Base-by-base conservation (phyloP, 1,140 invertebrate genomes). In the Parasteatoda tepidariorum region DNA sequence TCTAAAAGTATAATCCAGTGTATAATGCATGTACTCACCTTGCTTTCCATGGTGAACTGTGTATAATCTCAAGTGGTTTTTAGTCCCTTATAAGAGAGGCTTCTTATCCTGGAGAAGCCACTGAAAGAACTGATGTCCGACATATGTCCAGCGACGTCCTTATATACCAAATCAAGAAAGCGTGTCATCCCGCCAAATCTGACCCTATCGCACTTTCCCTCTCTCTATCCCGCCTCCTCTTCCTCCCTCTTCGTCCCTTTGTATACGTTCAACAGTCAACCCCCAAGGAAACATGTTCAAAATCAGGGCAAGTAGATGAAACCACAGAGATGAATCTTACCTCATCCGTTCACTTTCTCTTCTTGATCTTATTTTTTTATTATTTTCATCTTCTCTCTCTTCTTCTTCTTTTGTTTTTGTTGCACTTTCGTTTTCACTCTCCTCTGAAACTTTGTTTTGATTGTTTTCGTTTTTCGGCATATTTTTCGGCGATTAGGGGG, bases 221-320 rank as follows among this genome's bases (percentile, higher is more conserved):
- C 24, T 71, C 26, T 26, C 28, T 31, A 11, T 30, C 33, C 18
- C 11, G 15, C 28, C 31, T 28, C 28, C 11, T 24, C 48, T 57
- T 13, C 15, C 30, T 55, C 41, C 28, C 28, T 31, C 26, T 31
- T 61, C 55, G 71, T 74, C 55, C 30, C 33, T 74, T 74, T 74
- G 71, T 74, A 55, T 13, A 18, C 61, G 55, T 24, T 54, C 26
- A 30, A 26, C 41, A 74, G 55, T 6, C 2, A 24, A 24, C 61
- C 61, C 11, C n/a, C 28, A 7, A 48, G 38, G 38, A 34, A 48
- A 71, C 34, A 22, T 9, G 66, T 64, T 76, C 59, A 59, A 33
- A 76, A 76, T 64, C 73, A 76, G 73, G 73, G 73, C 73, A 76
- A 76, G 59, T 48, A 24, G 73, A 74, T 54, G 55, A 68, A 68